Evolutionary conservation across 2,888 invertebrate genomes (phyloP).

Genomic region (Atethmia centrago): DNA sequence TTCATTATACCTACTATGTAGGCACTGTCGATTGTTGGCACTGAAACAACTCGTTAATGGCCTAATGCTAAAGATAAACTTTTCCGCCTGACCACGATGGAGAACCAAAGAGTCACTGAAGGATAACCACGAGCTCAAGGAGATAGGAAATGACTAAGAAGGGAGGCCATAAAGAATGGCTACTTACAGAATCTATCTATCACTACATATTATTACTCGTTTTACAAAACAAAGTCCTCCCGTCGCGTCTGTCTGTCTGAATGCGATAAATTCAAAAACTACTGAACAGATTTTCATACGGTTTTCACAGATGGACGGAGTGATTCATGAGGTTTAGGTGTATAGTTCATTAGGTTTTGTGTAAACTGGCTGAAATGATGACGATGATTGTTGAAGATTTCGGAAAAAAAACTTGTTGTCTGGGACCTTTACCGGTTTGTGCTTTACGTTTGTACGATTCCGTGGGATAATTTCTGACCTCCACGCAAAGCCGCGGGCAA

Average conservation of each 20-base stretch:
- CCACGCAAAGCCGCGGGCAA: no score
- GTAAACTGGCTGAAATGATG: no score
- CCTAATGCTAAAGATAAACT: background rate
- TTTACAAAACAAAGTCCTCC: background rate
- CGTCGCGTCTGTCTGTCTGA: background rate
- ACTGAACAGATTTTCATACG: no score
- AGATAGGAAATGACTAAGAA: background rate
- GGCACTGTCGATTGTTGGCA: slow-evolving; percentile 13
- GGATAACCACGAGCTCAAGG: background rate
- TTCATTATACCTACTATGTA: background rate
- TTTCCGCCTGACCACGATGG: background rate
- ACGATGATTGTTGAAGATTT: no score
- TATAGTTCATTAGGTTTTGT: no score
- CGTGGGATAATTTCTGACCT: no score
- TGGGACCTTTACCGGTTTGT: no score
- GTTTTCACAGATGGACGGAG: no score
- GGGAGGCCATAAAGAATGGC: background rate
- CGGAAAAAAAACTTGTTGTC: no score
- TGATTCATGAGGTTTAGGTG: no score
- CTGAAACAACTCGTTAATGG: slow-evolving; percentile 3
- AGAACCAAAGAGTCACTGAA: background rate
- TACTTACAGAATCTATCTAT: background rate
- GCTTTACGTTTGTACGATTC: no score
- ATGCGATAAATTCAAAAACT: no score
- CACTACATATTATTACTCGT: background rate